Evolutionary conservation across 2,888 invertebrate genomes (phyloP).

Genomic region (Cheilosia grossa): DNA sequence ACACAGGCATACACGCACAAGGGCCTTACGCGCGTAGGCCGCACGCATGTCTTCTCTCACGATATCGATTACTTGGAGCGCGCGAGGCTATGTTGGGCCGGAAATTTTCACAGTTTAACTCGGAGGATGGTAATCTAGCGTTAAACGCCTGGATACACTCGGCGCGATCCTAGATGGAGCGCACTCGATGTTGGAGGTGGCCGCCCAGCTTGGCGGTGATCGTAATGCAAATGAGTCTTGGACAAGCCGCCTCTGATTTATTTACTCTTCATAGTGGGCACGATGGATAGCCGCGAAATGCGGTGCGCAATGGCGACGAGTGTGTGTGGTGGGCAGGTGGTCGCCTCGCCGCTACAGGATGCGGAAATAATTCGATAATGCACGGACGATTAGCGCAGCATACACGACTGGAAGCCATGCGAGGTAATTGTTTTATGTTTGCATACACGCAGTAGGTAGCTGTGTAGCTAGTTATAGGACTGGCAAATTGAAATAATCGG

Average conservation of each 20-base stretch:
- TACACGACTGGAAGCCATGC: conserved; percentile 60
- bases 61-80: conserved; percentile 68
- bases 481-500: background rate
- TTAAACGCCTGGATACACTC: conserved; percentile 70
- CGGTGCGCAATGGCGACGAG: background rate
- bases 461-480: background rate
- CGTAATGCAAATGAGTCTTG: conserved; percentile 71
- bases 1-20: conserved; percentile 7
- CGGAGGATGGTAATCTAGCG: conserved; percentile 65
- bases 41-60: conserved; percentile 62
- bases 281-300: conserved; percentile 36
- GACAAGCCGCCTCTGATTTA: conserved; percentile 64
- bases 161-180: conserved; percentile 46
- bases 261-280: conserved; percentile 63
- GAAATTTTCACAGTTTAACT: conserved; percentile 71
- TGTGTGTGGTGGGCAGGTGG: conserved; percentile 47
- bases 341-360: conserved; percentile 51
- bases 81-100: conserved; percentile 55
- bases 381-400: conserved; percentile 60
- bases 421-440: conserved; percentile 67
- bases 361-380: conserved; percentile 72
- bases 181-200: conserved; percentile 30
- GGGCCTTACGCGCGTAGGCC: conserved; percentile 52
- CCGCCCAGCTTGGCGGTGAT: conserved; percentile 53
- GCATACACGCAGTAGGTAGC: conserved; percentile 11